Evolutionary conservation across 2,888 invertebrate species (phyloP).

Genomic region (Pasiphila rectangulata): DNA sequence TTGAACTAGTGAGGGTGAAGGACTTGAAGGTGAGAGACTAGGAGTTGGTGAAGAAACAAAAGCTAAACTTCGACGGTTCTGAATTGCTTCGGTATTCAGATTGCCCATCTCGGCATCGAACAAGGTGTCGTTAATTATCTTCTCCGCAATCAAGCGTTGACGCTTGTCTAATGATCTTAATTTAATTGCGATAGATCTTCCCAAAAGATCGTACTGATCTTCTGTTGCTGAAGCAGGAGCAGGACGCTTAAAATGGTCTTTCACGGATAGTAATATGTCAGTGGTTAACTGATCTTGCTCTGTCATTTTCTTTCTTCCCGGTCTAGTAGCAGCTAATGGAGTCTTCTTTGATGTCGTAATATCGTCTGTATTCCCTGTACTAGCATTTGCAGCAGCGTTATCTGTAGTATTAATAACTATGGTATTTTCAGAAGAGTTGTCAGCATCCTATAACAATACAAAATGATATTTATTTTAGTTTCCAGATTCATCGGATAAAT

Average conservation of each 20-base stretch:
- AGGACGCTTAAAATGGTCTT: slow-evolving; percentile 28
- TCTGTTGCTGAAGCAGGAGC: slow-evolving; percentile 22
- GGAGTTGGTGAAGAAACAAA: slow-evolving; percentile 14
- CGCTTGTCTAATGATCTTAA: slow-evolving; percentile 12
- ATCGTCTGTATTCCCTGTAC: slow-evolving; percentile 12
- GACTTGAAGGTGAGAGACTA: slow-evolving; percentile 13
- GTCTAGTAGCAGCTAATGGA: slow-evolving; percentile 15
- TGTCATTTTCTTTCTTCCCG: slow-evolving; percentile 19
- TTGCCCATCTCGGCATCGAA: slow-evolving; percentile 27
- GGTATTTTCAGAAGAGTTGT: slow-evolving; percentile 11
- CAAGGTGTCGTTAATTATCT: slow-evolving; percentile 28
- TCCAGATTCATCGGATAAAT: slow-evolving; percentile 20
- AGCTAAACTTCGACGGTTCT: slow-evolving; percentile 10
- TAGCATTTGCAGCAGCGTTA: slow-evolving; percentile 8
- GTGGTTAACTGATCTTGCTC: slow-evolving; percentile 24
- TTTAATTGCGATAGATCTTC: slow-evolving; percentile 18
- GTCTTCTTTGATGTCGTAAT: slow-evolving; percentile 10
- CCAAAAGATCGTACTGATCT: slow-evolving; percentile 29
- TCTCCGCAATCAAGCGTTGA: slow-evolving; percentile 26
- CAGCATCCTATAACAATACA: slow-evolving; percentile 13
- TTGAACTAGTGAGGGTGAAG: slow-evolving; percentile 14
- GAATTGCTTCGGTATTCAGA: slow-evolving; percentile 11
- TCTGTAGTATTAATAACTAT: slow-evolving; percentile 5
- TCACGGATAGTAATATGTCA: slow-evolving; percentile 23
- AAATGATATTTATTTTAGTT: slow-evolving; percentile 6